A percentile compares a stretch with the other conserved stretches of the same genome.
These are phyloP conservation scores for Gambusia holbrooki DNA, from an alignment of 2,113 vertebrate species.

Conservation along the genomic window DNA sequence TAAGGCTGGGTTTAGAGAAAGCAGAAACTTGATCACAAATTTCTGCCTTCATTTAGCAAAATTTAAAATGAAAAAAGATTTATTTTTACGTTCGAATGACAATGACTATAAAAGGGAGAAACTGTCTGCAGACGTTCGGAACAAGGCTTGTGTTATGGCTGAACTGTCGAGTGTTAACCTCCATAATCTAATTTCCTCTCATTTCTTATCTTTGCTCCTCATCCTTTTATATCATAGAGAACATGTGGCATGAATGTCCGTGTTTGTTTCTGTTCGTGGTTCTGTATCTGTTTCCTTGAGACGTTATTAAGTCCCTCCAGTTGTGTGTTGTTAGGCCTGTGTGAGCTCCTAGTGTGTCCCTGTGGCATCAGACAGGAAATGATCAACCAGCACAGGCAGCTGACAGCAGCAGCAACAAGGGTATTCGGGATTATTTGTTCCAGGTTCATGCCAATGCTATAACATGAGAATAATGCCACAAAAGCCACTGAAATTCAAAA, in stretches of 20 bases:
- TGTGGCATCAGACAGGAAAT: constrained; percentile 39
- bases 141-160: no score
- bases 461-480: background rate
- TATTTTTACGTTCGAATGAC: no score
- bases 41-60: no score
- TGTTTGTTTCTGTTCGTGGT: background rate
- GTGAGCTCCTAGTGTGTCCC: constrained; percentile 7
- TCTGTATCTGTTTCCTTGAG: constrained; percentile 33
- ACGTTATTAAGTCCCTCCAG: constrained; percentile 19
- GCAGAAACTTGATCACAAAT: no score
- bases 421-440: background rate
- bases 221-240: constrained; percentile 25
- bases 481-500: background rate
- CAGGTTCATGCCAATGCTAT: background rate
- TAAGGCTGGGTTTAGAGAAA: no score
- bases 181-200: background rate
- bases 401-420: constrained; percentile 9
- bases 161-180: background rate
- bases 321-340: constrained; percentile 5
- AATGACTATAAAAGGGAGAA: background rate
- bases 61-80: no score
- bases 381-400: constrained; percentile 11
- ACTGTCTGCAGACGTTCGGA: background rate
- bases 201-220: background rate
- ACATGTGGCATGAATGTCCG: background rate